Conservation (phyloP, 2,113 vertebrate genomes). For the Butorides virescens region DNA sequence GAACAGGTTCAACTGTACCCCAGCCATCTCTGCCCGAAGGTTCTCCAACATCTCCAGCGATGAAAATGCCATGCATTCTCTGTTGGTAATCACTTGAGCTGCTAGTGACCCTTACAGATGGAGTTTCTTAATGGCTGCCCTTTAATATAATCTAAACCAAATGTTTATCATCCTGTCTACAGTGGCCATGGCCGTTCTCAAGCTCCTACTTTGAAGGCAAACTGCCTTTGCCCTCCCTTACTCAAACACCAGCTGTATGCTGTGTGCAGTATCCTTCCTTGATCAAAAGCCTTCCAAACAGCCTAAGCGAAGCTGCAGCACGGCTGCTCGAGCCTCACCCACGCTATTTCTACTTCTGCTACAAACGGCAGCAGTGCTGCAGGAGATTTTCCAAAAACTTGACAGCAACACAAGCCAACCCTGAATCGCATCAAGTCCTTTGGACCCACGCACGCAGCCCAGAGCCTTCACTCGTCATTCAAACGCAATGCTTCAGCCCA, state of each 20-base stretch:
- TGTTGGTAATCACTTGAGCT: neutral
- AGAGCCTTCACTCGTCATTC: neutral
- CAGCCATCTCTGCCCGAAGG: neutral
- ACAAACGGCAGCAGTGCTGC: neutral
- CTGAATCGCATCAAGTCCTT: neutral
- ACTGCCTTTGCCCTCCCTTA: neutral
- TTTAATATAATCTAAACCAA: neutral
- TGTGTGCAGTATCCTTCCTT: neutral
- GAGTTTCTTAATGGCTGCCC: neutral
- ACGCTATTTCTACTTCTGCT: neutral
- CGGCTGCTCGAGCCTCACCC: neutral
- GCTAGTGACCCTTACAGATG: neutral
- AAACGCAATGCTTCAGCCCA: neutral
- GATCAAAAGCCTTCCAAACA: neutral
- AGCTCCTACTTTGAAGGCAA: neutral
- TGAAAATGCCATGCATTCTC: neutral
- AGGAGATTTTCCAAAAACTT: neutral
- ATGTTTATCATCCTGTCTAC: neutral
- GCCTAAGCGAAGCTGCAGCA: neutral
- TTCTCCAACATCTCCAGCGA: neutral
- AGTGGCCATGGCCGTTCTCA: accelerated
- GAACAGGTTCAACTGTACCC: neutral
- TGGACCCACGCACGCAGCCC: neutral
- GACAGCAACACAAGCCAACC: neutral
- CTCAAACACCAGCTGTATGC: neutral